Percentiles rank a stretch among this genome's conserved stretches.
Conservation (phyloP, 2,888 invertebrate genomes). For the Panzeria rudis region DNA sequence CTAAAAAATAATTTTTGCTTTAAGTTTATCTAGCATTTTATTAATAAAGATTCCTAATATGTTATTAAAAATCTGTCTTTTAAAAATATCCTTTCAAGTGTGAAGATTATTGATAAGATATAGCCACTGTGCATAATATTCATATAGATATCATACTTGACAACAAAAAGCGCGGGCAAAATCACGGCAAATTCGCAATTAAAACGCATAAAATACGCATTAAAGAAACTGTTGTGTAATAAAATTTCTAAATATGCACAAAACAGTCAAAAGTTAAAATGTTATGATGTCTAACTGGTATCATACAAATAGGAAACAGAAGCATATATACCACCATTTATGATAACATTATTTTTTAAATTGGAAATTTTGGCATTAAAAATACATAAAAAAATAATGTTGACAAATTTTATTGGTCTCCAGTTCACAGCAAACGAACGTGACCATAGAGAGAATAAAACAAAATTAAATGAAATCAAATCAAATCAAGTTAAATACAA, state of each 20-base stretch:
- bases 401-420: constrained; percentile 47
- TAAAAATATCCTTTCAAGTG: too few species aligned
- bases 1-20: too few species aligned
- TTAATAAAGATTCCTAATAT: too few species aligned
- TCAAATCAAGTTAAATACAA: constrained; percentile 37
- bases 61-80: too few species aligned
- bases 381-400: constrained; percentile 27
- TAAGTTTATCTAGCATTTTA: too few species aligned
- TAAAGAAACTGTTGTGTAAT: constrained; percentile 27
- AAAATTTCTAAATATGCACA: not conserved
- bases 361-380: constrained; percentile 57
- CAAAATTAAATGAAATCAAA: not conserved
- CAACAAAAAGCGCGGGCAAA: not conserved
- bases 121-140: not conserved
- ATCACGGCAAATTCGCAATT: constrained; percentile 30
- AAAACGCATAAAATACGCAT: constrained; percentile 42
- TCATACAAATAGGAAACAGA: constrained; percentile 14
- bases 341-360: constrained; percentile 48
- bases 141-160: not conserved
- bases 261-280: constrained; percentile 20
- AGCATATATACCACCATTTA: constrained; percentile 9
- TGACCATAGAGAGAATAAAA: not conserved
- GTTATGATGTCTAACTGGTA: constrained; percentile 55
- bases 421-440: not conserved
- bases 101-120: too few species aligned